Evolutionary conservation across 2,888 invertebrate genomes (phyloP).

Genomic region (Anarsia innoxiella): DNA sequence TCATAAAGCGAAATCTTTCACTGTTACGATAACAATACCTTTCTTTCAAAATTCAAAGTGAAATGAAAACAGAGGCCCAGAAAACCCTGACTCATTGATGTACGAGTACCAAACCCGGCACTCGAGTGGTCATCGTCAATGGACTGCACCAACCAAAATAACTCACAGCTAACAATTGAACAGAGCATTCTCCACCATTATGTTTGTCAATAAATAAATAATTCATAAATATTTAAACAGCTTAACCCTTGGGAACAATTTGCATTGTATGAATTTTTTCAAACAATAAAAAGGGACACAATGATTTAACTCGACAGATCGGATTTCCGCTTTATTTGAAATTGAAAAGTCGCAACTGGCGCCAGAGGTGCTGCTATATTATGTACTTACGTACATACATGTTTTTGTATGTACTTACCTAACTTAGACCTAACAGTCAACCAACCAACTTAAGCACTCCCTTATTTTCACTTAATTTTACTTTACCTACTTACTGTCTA

Average conservation of each 20-base stretch:
- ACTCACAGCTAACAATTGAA: slow-evolving; percentile 39
- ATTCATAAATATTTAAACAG: slow-evolving; percentile 66
- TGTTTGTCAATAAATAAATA: slow-evolving; percentile 68
- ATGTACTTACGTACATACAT: too few species aligned
- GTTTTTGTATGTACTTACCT: too few species aligned
- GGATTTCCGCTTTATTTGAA: slow-evolving; percentile 15
- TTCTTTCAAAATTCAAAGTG: too few species aligned
- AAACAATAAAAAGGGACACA: slow-evolving; percentile 11
- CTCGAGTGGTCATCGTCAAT: slow-evolving; percentile 57
- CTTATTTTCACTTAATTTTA: too few species aligned
- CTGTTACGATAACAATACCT: too few species aligned
- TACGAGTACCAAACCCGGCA: slow-evolving; percentile 20
- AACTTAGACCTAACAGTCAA: too few species aligned
- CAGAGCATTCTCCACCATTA: slow-evolving; percentile 48
- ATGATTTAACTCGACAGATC: slow-evolving; percentile 14
- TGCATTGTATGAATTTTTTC: slow-evolving; percentile 23
- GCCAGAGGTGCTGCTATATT: not conserved
- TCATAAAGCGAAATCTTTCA: too few species aligned
- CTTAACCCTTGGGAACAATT: slow-evolving; percentile 42
- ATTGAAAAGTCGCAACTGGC: not conserved
- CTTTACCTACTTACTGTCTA: too few species aligned
- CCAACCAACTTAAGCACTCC: too few species aligned
- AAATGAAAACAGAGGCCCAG: too few species aligned
- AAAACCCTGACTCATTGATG: too few species aligned
- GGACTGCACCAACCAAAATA: slow-evolving; percentile 32